phyloP scores from a whole-genome alignment of 2,113 vertebrate species.

The Platycercus adscitus region DNA sequence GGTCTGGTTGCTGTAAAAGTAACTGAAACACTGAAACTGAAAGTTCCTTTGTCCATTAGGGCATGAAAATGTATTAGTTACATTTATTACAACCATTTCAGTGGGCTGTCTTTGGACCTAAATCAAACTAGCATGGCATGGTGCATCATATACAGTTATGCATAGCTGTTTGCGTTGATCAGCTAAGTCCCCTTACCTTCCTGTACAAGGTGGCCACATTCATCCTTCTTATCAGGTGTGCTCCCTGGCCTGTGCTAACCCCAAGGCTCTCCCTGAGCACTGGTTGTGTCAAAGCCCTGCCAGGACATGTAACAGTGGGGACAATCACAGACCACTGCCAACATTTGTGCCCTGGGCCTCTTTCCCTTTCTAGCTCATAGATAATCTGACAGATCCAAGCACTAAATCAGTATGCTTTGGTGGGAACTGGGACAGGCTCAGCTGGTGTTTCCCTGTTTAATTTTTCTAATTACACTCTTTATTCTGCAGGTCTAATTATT shows the following conservation, averaged over 20 bases:
- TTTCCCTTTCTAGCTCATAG: background rate
- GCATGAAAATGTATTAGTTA: background rate
- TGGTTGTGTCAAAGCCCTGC: background rate
- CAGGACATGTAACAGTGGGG: background rate
- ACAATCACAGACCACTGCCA: background rate
- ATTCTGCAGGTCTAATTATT: background rate
- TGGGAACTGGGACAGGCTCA: background rate
- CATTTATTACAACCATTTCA: background rate
- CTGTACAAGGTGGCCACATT: background rate
- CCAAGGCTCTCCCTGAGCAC: background rate
- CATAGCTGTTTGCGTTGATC: background rate
- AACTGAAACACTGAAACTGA: background rate
- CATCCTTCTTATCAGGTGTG: background rate
- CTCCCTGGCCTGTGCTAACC: background rate
- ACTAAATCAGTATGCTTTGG: background rate
- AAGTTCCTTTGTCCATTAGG: background rate
- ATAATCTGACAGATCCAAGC: background rate
- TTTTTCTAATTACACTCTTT: slow-evolving; percentile 14
- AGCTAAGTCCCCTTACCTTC: background rate
- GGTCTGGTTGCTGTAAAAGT: background rate
- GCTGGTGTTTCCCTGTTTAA: background rate
- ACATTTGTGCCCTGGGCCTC: background rate
- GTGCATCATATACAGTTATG: background rate
- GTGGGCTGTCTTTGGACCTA: background rate
- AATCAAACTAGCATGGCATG: background rate